Evolutionary conservation across 2,888 invertebrate genomes (phyloP), one percentile per base, ranked within the genome.

Genomic region (Phengaris arion): DNA sequence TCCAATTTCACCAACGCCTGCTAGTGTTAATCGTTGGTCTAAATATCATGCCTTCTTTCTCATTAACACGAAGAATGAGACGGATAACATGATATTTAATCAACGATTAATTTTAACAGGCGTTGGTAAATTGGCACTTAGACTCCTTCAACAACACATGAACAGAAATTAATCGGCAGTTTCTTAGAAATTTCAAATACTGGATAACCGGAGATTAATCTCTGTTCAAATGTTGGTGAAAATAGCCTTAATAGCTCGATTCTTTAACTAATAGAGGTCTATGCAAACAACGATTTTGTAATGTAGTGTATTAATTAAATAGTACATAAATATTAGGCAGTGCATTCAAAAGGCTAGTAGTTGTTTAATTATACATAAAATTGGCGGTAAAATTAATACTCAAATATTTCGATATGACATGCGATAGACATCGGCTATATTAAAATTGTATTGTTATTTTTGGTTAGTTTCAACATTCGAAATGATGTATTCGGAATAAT

Each of bases 141-240:
- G 78, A 78, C 79, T 35, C 15, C 59, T 64, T 35, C 35, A 52
- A 12, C 64, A 64, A 79, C 78, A 80, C 68, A 15, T 74, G 59
- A 74, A 68, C 74, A 74, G 52, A 8, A 68, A 10, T 74, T 64
- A 10, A 35, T 52, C 64, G 48, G 13, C 52, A 68, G 9, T 45
- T 35, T 48, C 45, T 46, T 55, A 57, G 3, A 35, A 35, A 35
- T 35, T 68, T 9, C 13, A 45, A 45, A 64, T 12, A 12, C 12
- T 10, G 1, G 6, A 6, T 64, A 64, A 64, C 35, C 35, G 13
- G 12, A 12, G 35, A 45, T 64, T 64, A 64, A 64, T 10, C 7
- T 64, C 64, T 64, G 64, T 64, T 64, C 35, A 64, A 64, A 45
- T 35, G 12, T 45, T 64, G 35, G 35, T 64, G 64, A 35, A 45